Conservation (phyloP, 2,797 vertebrate genomes). For the Enteromius treurensis region DNA sequence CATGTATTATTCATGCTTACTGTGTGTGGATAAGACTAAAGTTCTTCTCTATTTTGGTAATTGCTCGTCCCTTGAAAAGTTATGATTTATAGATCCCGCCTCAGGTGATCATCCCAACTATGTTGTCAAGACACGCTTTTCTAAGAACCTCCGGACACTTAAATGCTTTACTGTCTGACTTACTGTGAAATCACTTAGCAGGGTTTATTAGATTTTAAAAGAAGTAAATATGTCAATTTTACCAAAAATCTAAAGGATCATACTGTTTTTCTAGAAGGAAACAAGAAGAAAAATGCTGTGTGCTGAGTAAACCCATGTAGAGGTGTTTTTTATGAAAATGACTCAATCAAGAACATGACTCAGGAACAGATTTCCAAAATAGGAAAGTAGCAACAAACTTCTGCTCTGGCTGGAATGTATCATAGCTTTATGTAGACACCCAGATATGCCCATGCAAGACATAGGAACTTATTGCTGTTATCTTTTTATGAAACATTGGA, state of each 20-base stretch:
- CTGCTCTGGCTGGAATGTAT: constrained; percentile 28
- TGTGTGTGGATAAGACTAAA: background rate
- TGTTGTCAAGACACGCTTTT: constrained; percentile 37
- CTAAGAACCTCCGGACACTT: background rate
- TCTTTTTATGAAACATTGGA: background rate
- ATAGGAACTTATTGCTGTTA: constrained; percentile 13
- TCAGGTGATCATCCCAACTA: background rate
- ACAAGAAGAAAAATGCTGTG: background rate
- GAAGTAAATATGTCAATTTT: background rate
- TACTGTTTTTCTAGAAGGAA: background rate
- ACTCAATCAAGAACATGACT: constrained; percentile 43
- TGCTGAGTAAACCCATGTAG: background rate
- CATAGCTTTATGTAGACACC: background rate
- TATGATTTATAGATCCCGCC: background rate
- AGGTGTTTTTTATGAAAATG: constrained; percentile 34
- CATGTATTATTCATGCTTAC: constrained; percentile 18
- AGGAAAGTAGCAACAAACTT: constrained; percentile 38
- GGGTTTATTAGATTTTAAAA: background rate
- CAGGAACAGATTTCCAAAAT: constrained; percentile 44
- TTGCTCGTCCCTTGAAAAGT: background rate
- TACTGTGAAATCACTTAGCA: background rate
- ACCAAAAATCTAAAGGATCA: background rate
- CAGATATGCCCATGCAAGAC: constrained; percentile 24
- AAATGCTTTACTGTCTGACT: background rate
- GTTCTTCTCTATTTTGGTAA: constrained; percentile 2